Base-by-base conservation (phyloP, 30 jellyfish, hydroid and myxozoan species). In the Aurelia coerulea region DNA sequence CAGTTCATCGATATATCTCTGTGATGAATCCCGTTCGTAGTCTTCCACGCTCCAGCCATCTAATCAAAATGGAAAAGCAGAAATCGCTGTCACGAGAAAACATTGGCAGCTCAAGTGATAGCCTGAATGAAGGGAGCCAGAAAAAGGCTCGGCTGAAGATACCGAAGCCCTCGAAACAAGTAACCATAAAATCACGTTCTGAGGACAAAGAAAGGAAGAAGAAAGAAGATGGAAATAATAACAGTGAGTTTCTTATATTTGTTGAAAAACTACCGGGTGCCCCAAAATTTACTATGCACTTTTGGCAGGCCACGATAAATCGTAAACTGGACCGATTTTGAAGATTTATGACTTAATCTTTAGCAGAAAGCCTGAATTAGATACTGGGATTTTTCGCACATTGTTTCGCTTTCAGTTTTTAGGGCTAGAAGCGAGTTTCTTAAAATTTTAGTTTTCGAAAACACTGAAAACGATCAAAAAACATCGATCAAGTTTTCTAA, bases 11-110 rank as follows among this genome's bases (percentile, higher is more conserved):
- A 32, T 54, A n/a, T 5, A 71, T 73, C 29, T 60, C 86, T 1
- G 86, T 68, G 5, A 83, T 83, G 92, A 85, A 83, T 16, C 92
- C 92, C 32, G 92, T 83, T 41, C 86, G 92, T 23, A 85, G 92
- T 52, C 66, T 83, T 14, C 92, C 92, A 59, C 92, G 92, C 65
- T 83, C 92, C 41, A 83, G 92, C 76, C 86, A 83, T 29, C 62
- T 83, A 4, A 39, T 71, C 8, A 62, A 75, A 19, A 15, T 72
- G 77, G 92, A 83, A 39, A 83, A 51, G 64, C 86, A 83, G 54
- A n/a, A 37, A 15, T 76, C 92, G 2, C 9, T 39, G 80, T 83
- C 92, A 58, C 73, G 70, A 42, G 92, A 83, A 53, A 73, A 73
- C 64, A 59, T 83, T 12, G 60, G 80, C 86, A 83, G 92, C 68